Base-by-base conservation (phyloP, 2,797 vertebrate genomes). In the Rhinatrema bivittatum region DNA sequence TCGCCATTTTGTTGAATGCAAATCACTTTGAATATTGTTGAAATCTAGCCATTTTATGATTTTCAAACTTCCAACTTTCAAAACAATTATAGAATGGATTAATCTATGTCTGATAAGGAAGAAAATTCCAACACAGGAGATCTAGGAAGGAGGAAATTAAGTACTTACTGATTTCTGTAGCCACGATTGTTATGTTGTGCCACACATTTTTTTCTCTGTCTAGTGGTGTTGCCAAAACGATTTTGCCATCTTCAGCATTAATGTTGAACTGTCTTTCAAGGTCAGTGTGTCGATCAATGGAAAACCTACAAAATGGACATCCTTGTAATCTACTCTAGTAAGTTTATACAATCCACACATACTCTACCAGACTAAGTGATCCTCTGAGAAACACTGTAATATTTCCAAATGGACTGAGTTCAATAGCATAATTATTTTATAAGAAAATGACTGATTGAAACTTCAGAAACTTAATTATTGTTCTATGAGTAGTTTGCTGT, bases 201-300 rank as follows among this genome's bases (percentile, higher is more conserved):
- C 95, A 99, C 15, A 67, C 86, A 55, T 87, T 93, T 1, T 85
- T 87, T 76, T 99, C 95, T 61, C 95, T 83, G 76, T 99, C 95
- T 50, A 99, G 74, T 0, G 90, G 82, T 9, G 93, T 97, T 50
- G 93, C 93, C 74, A 99, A 63, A 0, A 93, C 97, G 76, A 99
- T 95, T 69, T 88, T 94, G 28, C 95, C 94, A 5, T 98, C 90
- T 10, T 98, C 93, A 28, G 91, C 90, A 0, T 99, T 93, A 52
- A 99, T 90, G 81, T 99, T 97, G 78, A 99, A 99, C 68, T 98
- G 93, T 39, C 94, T 89, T 79, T 99, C 95, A 62, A 99, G 85
- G 76, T 99, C 95, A 11, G 94, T 99, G 58, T 98, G 93, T 4
- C 95, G 90, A 74, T 99, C 94, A 14, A 99, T 99, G 68, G 93